These are phyloP conservation scores for Tryphoninae sp. DNA, from an alignment of 2,888 invertebrate species.

Conservation along the genomic window DNA sequence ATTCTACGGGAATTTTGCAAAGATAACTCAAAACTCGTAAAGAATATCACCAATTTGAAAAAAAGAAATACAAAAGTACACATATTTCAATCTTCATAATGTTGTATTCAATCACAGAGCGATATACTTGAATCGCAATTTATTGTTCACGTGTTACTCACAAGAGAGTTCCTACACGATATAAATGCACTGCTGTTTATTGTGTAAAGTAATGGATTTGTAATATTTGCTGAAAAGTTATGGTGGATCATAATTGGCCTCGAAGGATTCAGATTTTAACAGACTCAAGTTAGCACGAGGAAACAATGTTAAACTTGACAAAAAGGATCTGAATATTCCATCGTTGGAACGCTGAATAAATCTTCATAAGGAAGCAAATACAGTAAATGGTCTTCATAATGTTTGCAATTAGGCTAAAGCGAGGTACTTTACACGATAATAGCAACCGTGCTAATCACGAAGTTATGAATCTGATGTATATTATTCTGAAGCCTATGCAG, in stretches of 20 bases:
- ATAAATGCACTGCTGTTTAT: neutral
- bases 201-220: constrained; percentile 16
- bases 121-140: constrained; percentile 16
- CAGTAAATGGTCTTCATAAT: too few species aligned
- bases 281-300: too few species aligned
- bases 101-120: constrained; percentile 19
- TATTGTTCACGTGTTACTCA: constrained; percentile 8
- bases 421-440: constrained; percentile 12
- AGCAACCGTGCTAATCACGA: neutral
- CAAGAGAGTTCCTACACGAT: constrained; percentile 37
- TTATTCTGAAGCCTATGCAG: neutral
- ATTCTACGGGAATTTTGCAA: neutral
- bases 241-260: neutral
- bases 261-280: too few species aligned
- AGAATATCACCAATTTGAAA: neutral
- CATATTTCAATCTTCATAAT: neutral
- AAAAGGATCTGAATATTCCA: too few species aligned
- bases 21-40: constrained; percentile 7
- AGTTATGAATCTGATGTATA: constrained; percentile 3
- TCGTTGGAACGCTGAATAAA: too few species aligned
- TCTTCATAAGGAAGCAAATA: too few species aligned
- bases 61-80: neutral
- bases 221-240: neutral
- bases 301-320: too few species aligned
- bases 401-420: neutral